A percentile compares a stretch with the other conserved stretches of the same genome.
Evolutionary conservation across 2,797 vertebrate species (phyloP).

Genomic region (Setipinna tenuifilis): DNA sequence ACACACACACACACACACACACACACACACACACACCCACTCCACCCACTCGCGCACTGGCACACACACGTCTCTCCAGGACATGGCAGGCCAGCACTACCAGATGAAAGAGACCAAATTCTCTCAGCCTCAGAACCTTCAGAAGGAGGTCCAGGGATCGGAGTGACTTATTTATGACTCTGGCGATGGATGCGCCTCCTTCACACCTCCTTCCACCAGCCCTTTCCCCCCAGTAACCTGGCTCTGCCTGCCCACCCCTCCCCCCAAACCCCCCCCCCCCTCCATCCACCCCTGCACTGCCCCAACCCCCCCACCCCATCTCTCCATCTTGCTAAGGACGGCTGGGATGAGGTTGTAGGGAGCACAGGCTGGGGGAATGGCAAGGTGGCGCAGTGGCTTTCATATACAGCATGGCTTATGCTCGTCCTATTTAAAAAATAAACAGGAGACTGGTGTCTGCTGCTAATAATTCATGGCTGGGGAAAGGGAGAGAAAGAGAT

Average conservation of each 20-base stretch:
- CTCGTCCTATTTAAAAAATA: conserved; percentile 87
- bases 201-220: conserved; percentile 17
- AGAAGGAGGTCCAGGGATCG: conserved; percentile 76
- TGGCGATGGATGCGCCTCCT: conserved; percentile 53
- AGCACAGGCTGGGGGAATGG: background rate
- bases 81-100: conserved; percentile 65
- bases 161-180: conserved; percentile 82
- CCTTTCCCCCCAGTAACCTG: background rate
- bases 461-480: conserved; percentile 76
- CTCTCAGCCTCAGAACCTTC: conserved; percentile 72
- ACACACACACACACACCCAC: conserved; percentile 2
- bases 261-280: background rate
- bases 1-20: conserved; percentile 26
- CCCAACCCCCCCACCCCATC: background rate
- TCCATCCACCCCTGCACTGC: background rate
- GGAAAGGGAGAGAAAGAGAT: conserved; percentile 63
- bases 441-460: conserved; percentile 83
- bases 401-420: conserved; percentile 54
- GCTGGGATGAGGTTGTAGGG: conserved; percentile 6
- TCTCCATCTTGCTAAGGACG: background rate
- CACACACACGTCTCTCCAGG: conserved; percentile 61
- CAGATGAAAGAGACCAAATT: conserved; percentile 73
- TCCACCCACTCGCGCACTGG: conserved; percentile 47
- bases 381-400: conserved; percentile 60
- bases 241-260: background rate